Evolutionary conservation across 2,797 vertebrate species (phyloP).

Genomic region (Tolypeutes matacus): DNA sequence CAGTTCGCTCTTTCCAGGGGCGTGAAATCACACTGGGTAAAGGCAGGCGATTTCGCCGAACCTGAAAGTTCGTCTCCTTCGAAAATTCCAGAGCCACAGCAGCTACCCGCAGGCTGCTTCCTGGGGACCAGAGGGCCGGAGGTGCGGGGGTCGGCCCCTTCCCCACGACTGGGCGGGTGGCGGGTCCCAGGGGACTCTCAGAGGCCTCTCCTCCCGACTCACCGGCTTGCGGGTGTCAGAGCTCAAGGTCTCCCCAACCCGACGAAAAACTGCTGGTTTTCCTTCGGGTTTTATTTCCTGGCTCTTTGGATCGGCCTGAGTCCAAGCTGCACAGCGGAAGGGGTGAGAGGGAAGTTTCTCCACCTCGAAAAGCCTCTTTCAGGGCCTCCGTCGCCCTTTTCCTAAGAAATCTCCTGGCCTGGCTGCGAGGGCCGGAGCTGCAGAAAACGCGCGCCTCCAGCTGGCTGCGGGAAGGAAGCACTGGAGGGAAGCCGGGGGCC

Average conservation of each 20-base stretch:
- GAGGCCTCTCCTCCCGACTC: not conserved
- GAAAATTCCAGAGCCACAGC: not conserved
- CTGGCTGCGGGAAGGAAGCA: rapidly evolving
- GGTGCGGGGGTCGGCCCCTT: rapidly evolving
- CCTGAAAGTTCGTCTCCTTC: not conserved
- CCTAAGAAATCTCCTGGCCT: not conserved
- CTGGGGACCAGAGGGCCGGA: not conserved
- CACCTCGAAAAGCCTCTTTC: not conserved
- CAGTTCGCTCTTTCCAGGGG: not conserved
- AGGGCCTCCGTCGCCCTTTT: not conserved
- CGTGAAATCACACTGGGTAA: not conserved
- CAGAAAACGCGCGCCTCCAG: not conserved
- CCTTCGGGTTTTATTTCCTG: not conserved
- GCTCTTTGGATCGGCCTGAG: not conserved
- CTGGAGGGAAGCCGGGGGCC: not conserved
- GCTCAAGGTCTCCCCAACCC: too few species aligned
- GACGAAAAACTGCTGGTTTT: not conserved
- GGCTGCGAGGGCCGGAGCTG: rapidly evolving
- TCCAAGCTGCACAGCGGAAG: not conserved
- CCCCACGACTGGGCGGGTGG: rapidly evolving
- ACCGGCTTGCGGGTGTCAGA: rapidly evolving
- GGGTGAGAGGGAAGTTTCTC: not conserved
- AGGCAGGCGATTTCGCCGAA: not conserved
- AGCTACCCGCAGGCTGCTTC: not conserved
- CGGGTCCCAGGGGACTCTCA: not conserved